Evolutionary conservation across 2,797 vertebrate genomes (phyloP).

Genomic region (Synaphobranchus kaupii): DNA sequence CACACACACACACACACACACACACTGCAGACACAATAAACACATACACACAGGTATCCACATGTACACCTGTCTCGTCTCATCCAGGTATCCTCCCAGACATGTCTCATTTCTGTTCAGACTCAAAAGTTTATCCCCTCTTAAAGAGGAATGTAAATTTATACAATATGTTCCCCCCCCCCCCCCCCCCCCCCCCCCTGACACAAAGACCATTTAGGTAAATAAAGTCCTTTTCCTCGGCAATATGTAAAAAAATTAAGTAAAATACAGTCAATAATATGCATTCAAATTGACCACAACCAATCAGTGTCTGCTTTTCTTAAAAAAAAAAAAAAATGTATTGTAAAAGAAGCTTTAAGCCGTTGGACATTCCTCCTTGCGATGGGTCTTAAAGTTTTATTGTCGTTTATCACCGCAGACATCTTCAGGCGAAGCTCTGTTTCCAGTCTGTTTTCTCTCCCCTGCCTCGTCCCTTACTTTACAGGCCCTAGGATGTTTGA

Average conservation of each 20-base stretch:
- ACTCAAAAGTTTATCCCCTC: background rate
- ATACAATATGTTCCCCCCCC: background rate
- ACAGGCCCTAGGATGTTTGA: constrained; percentile 30
- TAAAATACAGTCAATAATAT: background rate
- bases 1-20: too few relatives aligned
- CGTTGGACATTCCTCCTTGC: constrained; percentile 16
- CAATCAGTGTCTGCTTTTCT: background rate
- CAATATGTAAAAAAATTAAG: background rate
- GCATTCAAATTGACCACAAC: background rate
- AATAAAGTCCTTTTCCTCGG: background rate
- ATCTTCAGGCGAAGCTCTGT: background rate
- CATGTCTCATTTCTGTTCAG: background rate
- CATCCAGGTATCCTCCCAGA: background rate
- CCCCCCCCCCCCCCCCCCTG: too few relatives aligned
- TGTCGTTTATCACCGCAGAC: background rate
- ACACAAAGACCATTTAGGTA: background rate
- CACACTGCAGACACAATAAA: constrained; percentile 32
- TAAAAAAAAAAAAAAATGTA: too few relatives aligned
- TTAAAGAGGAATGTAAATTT: background rate
- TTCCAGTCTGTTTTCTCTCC: background rate
- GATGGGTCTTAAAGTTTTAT: constrained; percentile 17
- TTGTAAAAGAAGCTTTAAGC: background rate
- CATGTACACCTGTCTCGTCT: background rate
- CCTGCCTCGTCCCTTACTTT: constrained; percentile 12
- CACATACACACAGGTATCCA: background rate